Conservation (phyloP, 2,888 invertebrate species). For the Xestia rhomboidea region DNA sequence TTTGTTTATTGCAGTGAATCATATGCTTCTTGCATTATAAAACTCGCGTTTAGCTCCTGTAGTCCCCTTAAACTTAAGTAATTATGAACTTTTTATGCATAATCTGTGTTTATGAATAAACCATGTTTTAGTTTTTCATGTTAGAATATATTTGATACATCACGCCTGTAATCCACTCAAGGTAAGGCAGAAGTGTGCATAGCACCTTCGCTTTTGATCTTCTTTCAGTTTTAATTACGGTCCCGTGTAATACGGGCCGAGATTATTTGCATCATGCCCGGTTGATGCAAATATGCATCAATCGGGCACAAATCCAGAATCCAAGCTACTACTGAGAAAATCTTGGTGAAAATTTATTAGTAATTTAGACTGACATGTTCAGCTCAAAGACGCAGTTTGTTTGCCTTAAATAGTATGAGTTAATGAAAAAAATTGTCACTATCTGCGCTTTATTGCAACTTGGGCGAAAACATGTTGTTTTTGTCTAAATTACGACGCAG, state of each 20-base stretch:
- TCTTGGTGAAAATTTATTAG: not conserved
- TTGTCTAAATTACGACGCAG: conserved; percentile 22
- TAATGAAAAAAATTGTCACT: not conserved
- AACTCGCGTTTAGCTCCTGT: too few species aligned
- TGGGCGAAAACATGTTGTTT: conserved; percentile 36
- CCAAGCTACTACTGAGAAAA: not conserved
- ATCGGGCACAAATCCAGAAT: not conserved
- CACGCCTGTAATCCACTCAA: not conserved
- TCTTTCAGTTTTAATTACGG: too few species aligned
- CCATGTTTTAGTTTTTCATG: not conserved
- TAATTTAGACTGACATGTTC: too few species aligned
- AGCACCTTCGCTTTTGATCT: too few species aligned
- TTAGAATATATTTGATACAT: too few species aligned
- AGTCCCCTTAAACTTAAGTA: too few species aligned
- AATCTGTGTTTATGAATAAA: not conserved
- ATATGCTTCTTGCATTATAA: too few species aligned
- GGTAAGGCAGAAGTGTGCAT: not conserved
- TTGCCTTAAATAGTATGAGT: not conserved
- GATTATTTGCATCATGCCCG: not conserved
- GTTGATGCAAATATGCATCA: too few species aligned
- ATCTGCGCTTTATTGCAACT: conserved; percentile 37
- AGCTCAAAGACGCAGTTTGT: not conserved
- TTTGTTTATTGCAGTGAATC: too few species aligned
- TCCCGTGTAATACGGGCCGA: not conserved
- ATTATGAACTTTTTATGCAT: too few species aligned